Evolutionary conservation across 2,888 invertebrate genomes (phyloP).

Genomic region (Abrostola triplasia): DNA sequence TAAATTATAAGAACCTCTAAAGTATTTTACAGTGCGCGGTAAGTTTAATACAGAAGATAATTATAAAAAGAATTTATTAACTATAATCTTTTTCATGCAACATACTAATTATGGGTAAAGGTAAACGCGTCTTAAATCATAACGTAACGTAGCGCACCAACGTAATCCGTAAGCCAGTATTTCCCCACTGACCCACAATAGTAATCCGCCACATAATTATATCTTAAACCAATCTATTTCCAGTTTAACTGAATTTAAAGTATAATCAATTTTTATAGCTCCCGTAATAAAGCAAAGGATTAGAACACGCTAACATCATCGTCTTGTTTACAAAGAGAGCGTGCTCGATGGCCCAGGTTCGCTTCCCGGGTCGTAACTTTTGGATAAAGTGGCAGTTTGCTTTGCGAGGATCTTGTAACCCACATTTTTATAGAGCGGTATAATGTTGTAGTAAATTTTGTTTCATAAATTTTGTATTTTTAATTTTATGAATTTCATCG

Average conservation of each 20-base stretch:
- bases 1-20: too few species aligned
- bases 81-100: too few species aligned
- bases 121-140: slow-evolving; percentile 17
- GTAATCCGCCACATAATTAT: slow-evolving; percentile 29
- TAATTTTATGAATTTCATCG: slow-evolving; percentile 3
- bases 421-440: slow-evolving; percentile 49
- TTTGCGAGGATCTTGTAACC: slow-evolving; percentile 50
- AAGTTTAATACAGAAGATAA: too few species aligned
- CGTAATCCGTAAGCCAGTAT: slow-evolving; percentile 8
- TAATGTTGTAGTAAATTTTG: slow-evolving; percentile 41
- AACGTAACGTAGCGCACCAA: background rate
- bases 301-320: slow-evolving; percentile 42
- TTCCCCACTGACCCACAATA: slow-evolving; percentile 43
- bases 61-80: too few species aligned
- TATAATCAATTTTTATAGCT: slow-evolving; percentile 43
- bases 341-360: slow-evolving; percentile 75
- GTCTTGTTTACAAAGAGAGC: slow-evolving; percentile 65
- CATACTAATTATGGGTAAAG: slow-evolving; percentile 15
- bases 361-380: slow-evolving; percentile 80
- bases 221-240: slow-evolving; percentile 40
- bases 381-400: slow-evolving; percentile 55
- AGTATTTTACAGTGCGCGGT: too few species aligned
- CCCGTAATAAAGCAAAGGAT: slow-evolving; percentile 53
- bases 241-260: slow-evolving; percentile 24
- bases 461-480: slow-evolving; percentile 12